Percentiles rank a stretch among this genome's conserved stretches.
phyloP scores from a whole-genome alignment of 2,797 vertebrate genomes.

The Megaceryle alcyon region DNA sequence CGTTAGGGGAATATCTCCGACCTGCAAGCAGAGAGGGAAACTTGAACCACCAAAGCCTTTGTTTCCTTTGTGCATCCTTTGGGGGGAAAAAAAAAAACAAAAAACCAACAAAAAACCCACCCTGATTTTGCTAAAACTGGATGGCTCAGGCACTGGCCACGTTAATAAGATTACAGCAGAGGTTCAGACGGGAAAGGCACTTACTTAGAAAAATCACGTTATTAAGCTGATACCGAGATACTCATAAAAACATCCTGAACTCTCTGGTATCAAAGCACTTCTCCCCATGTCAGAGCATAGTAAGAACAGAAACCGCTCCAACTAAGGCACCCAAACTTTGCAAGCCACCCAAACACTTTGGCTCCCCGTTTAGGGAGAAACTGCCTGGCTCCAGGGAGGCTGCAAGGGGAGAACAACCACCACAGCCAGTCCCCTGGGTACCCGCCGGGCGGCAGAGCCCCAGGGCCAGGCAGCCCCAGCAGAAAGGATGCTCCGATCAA shows the following conservation, averaged over 20 bases:
- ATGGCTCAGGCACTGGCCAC: background rate
- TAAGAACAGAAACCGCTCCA: slow-evolving; percentile 24
- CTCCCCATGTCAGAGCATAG: background rate
- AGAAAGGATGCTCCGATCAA: background rate
- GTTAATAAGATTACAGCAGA: background rate
- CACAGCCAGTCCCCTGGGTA: background rate
- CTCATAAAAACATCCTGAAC: background rate
- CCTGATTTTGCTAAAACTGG: background rate
- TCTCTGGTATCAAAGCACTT: background rate
- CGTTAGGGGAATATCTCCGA: background rate
- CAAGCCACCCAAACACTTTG: background rate
- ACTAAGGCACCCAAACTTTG: slow-evolving; percentile 18
- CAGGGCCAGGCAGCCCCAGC: background rate
- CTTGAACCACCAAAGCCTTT: slow-evolving; percentile 9
- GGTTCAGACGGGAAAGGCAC: background rate
- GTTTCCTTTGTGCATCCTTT: slow-evolving; percentile 39
- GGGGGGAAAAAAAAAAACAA: background rate
- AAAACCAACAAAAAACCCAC: background rate
- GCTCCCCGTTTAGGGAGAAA: background rate
- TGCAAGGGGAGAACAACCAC: background rate
- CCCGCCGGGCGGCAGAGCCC: background rate
- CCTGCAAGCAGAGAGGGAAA: background rate
- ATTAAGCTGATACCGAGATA: background rate
- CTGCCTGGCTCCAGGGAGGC: background rate
- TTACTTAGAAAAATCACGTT: slow-evolving; percentile 7